Evolutionary conservation across 2,888 invertebrate genomes (phyloP).

Genomic region (Prosapia bicincta): DNA sequence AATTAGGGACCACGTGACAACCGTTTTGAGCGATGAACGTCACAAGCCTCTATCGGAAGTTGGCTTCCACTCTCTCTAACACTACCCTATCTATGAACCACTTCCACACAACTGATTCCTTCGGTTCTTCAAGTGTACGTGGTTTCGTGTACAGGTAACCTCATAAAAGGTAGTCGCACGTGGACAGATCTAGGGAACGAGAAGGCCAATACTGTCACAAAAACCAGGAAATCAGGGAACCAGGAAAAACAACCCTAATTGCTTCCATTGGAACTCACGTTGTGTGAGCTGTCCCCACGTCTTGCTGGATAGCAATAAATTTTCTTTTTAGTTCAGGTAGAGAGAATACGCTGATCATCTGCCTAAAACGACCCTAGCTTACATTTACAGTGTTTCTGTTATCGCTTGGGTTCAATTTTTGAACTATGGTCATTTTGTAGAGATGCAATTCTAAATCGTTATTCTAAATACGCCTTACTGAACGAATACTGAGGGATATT

Average conservation of each 20-base stretch:
- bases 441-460: too few relatives aligned
- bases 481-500: not conserved
- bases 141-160: not conserved
- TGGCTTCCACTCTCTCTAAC: not conserved
- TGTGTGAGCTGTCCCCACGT: not conserved
- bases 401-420: not conserved
- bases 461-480: too few relatives aligned
- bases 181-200: not conserved
- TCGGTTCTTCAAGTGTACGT: not conserved
- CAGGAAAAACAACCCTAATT: not conserved
- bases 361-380: not conserved
- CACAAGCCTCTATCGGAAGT: too few relatives aligned
- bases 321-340: too few relatives aligned
- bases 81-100: not conserved
- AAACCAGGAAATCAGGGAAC: too few relatives aligned
- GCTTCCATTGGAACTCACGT: not conserved
- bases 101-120: not conserved
- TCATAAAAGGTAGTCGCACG: not conserved
- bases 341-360: not conserved
- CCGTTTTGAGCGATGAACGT: too few relatives aligned
- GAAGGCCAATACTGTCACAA: conserved; percentile 2
- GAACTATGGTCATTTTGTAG: too few relatives aligned
- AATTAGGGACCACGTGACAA: not conserved
- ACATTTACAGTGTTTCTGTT: not conserved
- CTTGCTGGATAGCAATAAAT: not conserved